Evolutionary conservation across 1,140 invertebrate genomes (phyloP).

Genomic region (Ladona fulva): DNA sequence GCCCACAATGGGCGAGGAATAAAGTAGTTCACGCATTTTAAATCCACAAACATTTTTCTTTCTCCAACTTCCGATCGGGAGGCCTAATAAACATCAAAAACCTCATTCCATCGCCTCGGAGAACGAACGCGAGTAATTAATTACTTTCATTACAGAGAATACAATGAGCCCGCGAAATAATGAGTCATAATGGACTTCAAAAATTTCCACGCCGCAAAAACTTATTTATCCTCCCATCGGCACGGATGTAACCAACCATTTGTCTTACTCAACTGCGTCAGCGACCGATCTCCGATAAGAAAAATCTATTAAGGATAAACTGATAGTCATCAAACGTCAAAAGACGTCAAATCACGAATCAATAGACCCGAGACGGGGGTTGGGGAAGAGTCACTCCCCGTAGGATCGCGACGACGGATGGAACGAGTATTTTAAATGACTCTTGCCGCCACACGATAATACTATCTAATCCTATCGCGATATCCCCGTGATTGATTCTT

Average conservation of each 20-base stretch:
- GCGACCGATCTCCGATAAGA: background rate
- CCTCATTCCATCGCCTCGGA: too few relatives aligned
- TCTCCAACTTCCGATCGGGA: too few relatives aligned
- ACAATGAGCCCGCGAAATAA: background rate
- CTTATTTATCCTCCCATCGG: background rate
- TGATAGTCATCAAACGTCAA: background rate
- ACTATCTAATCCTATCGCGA: background rate
- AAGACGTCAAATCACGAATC: background rate
- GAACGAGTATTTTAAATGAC: background rate
- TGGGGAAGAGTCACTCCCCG: too few relatives aligned
- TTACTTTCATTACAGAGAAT: background rate
- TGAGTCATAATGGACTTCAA: background rate
- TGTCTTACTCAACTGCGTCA: background rate
- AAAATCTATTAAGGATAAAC: conserved; percentile 4
- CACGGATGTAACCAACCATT: background rate
- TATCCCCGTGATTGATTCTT: background rate
- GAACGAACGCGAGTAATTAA: too few relatives aligned
- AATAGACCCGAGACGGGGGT: background rate
- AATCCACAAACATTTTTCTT: too few relatives aligned
- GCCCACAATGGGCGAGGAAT: too few relatives aligned
- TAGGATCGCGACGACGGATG: too few relatives aligned
- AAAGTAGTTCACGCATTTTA: too few relatives aligned
- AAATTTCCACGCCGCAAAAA: background rate
- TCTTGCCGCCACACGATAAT: background rate
- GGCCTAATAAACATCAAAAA: too few relatives aligned